phyloP scores from a whole-genome alignment of 2,113 vertebrate species.

The Mustelus asterias region DNA sequence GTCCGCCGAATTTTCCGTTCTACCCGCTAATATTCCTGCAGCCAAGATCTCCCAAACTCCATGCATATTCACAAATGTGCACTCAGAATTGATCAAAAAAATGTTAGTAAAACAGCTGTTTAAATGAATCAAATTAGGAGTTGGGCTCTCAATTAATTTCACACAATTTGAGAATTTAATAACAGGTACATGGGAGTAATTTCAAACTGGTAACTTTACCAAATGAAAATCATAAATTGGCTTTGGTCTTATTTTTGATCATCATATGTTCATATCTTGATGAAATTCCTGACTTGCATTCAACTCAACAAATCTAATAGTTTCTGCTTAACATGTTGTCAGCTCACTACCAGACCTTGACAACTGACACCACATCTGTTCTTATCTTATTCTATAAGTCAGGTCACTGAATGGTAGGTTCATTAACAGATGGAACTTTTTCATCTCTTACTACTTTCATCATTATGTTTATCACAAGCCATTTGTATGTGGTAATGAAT shows the following conservation, averaged over 20 bases:
- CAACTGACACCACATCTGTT: not conserved
- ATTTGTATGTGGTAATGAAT: not conserved
- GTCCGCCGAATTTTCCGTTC: too few species aligned
- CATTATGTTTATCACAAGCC: not conserved
- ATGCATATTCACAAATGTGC: not conserved
- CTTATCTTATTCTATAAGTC: not conserved
- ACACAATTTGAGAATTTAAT: not conserved
- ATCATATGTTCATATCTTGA: not conserved
- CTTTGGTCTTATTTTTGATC: not conserved
- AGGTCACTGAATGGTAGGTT: not conserved
- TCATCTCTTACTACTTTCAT: not conserved
- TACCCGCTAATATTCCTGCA: too few species aligned
- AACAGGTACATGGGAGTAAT: not conserved
- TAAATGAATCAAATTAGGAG: not conserved
- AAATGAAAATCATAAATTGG: not conserved
- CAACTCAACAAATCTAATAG: not conserved
- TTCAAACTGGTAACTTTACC: not conserved
- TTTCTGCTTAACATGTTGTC: not conserved
- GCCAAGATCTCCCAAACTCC: not conserved
- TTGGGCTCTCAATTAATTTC: not conserved
- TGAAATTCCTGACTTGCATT: not conserved
- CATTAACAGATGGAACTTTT: not conserved
- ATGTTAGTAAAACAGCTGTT: not conserved
- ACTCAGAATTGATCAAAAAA: not conserved
- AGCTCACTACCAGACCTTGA: not conserved